These are phyloP conservation scores for Chrysemys picta DNA, from an alignment of 2,113 vertebrate species.

Conservation along the genomic window DNA sequence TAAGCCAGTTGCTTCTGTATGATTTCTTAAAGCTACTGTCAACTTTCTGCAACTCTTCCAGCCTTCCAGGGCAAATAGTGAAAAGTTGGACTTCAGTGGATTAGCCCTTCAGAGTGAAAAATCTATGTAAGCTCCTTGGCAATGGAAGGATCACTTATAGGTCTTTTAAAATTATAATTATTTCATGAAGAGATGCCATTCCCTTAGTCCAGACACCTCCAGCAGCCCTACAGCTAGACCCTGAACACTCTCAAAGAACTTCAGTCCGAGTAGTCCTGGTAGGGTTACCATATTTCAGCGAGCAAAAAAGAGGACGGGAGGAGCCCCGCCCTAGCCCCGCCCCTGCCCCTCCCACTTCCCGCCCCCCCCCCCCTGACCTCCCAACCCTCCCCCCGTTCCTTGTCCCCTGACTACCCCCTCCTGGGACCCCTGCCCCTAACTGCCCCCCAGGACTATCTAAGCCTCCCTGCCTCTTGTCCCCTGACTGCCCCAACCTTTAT, in stretches of 20 bases:
- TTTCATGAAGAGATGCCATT: neutral
- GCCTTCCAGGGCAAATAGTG: neutral
- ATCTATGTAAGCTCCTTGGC: neutral
- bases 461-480: no score
- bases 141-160: neutral
- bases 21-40: slow-evolving; percentile 1
- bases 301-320: no score
- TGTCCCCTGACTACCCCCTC: no score
- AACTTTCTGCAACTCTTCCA: neutral
- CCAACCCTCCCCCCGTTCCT: no score
- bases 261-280: neutral
- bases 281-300: no score
- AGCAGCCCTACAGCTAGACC: neutral
- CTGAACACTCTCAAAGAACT: neutral
- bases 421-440: no score
- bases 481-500: no score
- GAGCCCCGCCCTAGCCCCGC: no score
- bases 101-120: neutral
- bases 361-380: no score
- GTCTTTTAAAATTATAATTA: neutral
- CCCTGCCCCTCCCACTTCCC: no score
- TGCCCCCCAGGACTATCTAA: no score
- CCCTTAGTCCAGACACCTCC: neutral
- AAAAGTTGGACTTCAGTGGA: neutral
- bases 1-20: neutral